Evolutionary conservation across 2,797 vertebrate genomes (phyloP).

Genomic region (Pipistrellus nathusii): DNA sequence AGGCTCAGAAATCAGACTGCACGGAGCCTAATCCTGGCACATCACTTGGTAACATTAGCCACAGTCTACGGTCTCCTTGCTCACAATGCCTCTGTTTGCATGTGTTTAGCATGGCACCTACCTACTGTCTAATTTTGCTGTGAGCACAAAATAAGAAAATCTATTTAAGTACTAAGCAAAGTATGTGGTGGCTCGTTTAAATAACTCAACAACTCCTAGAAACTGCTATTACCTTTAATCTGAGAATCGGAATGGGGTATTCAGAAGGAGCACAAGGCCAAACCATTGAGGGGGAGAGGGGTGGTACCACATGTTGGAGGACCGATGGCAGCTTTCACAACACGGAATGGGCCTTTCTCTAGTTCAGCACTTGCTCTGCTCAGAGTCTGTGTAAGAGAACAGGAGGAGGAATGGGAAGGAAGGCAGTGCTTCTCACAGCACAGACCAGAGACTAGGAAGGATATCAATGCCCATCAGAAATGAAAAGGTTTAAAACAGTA

Average conservation of each 20-base stretch:
- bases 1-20: neutral
- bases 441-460: neutral
- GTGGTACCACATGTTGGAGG: no score
- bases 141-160: neutral
- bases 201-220: neutral
- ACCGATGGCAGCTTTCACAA: no score
- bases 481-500: neutral
- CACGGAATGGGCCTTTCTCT: neutral
- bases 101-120: neutral
- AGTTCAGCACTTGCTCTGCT: no score
- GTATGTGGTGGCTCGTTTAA: neutral
- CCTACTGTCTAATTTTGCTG: neutral
- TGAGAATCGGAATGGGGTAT: neutral
- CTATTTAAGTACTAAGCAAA: neutral
- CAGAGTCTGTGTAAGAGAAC: neutral
- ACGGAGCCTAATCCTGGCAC: neutral
- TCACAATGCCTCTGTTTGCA: neutral
- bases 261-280: neutral
- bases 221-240: neutral
- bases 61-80: neutral
- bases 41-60: neutral
- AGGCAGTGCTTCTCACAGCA: neutral
- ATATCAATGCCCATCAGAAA: no score
- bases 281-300: neutral
- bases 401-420: neutral